These are phyloP conservation scores for Myxocyprinus asiaticus DNA, from an alignment of 2,113 vertebrate species.

Conservation along the genomic window DNA sequence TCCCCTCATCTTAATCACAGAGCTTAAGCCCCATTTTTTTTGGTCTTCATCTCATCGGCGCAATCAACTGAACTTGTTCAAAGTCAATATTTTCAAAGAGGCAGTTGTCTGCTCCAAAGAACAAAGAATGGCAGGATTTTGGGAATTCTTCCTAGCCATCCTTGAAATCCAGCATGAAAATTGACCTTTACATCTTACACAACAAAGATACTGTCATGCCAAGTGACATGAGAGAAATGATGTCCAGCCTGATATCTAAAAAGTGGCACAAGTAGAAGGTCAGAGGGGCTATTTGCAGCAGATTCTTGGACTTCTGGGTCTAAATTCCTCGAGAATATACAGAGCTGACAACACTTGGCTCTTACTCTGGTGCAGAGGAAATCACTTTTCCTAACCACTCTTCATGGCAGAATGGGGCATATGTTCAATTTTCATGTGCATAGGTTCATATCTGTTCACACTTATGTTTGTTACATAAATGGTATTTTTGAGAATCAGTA, in stretches of 20 bases:
- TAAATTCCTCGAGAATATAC: constrained; percentile 28
- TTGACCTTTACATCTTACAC: constrained; percentile 64
- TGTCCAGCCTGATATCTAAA: constrained; percentile 63
- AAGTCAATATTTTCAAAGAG: constrained; percentile 36
- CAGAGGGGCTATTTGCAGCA: constrained; percentile 57
- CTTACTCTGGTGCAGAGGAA: background rate
- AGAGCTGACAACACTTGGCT: constrained; percentile 3
- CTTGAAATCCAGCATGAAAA: constrained; percentile 63
- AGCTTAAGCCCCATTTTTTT: background rate
- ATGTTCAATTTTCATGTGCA: background rate
- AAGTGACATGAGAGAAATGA: constrained; percentile 61
- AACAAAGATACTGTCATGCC: constrained; percentile 66
- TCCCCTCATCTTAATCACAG: background rate
- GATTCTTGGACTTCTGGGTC: background rate
- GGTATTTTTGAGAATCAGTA: constrained; percentile 1
- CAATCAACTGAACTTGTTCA: constrained; percentile 11
- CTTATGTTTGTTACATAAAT: constrained; percentile 27
- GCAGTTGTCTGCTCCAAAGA: constrained; percentile 43
- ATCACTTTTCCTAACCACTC: constrained; percentile 18
- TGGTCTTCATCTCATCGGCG: background rate
- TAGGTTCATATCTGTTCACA: constrained; percentile 11
- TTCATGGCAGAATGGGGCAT: background rate
- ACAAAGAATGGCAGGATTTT: constrained; percentile 50
- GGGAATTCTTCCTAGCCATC: constrained; percentile 57
- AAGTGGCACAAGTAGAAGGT: constrained; percentile 52